phyloP scores from a whole-genome alignment of 2,113 vertebrate genomes.

The Cynoglossus semilaevis region DNA sequence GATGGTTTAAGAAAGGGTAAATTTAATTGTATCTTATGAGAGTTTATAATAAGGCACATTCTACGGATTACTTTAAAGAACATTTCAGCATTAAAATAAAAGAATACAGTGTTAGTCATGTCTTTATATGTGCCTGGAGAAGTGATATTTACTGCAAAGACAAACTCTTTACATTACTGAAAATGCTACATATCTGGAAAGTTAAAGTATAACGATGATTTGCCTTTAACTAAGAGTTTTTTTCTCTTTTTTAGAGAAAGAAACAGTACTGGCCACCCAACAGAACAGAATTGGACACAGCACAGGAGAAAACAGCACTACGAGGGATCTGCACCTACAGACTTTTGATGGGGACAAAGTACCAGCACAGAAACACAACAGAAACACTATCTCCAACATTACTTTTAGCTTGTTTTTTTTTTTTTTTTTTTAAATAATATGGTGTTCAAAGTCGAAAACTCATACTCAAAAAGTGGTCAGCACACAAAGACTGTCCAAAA shows the following conservation, averaged over 20 bases:
- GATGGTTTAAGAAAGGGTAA: constrained; percentile 61
- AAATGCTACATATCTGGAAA: constrained; percentile 77
- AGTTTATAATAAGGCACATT: constrained; percentile 58
- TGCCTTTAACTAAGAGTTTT: constrained; percentile 29
- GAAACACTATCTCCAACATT: constrained; percentile 75
- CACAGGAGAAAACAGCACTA: constrained; percentile 56
- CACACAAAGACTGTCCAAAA: constrained; percentile 56
- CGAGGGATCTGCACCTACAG: constrained; percentile 67
- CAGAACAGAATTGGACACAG: constrained; percentile 56
- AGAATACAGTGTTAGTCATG: constrained; percentile 59
- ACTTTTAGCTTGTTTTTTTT: constrained; percentile 49
- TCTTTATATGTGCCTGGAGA: constrained; percentile 54
- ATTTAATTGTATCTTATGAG: neutral
- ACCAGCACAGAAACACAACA: constrained; percentile 81
- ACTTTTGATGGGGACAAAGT: constrained; percentile 79
- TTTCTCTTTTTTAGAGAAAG: constrained; percentile 43
- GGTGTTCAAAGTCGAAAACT: constrained; percentile 63
- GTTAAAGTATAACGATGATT: constrained; percentile 23
- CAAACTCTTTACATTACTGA: constrained; percentile 59
- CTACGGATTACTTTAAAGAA: constrained; percentile 56
- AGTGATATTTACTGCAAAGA: constrained; percentile 49
- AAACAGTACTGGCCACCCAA: constrained; percentile 74
- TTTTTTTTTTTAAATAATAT: constrained; percentile 76
- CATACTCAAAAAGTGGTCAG: constrained; percentile 65
- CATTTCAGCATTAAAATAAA: constrained; percentile 58